Evolutionary conservation across 2,113 vertebrate genomes (phyloP), one percentile per base, ranked within the genome.

Genomic region (Rhodinocichla rosea): DNA sequence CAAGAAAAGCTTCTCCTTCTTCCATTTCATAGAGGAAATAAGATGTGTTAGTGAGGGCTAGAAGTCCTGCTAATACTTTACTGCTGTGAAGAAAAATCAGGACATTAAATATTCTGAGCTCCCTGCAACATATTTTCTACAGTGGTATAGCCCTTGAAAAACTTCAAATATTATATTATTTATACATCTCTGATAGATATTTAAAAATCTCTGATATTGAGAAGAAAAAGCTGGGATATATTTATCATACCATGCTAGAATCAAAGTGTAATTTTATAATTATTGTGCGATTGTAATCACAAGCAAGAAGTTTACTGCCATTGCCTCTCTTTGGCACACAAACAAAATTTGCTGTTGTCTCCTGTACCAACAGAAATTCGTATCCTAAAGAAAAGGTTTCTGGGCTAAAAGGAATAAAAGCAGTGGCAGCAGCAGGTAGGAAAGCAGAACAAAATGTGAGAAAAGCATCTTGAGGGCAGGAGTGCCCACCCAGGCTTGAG

Each of bases 231-330:
- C 53, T 40, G 73, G 68, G 90, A 69, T 28, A 5, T 49, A 67
- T 76, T 94, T 92, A 81, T 90, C 64, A 56, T 39, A 90, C 42
- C 55, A 28, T 0, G 0, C 69, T 84, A 78, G 52, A 75, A 93
- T 75, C 44, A 87, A 92, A 83, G 63, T 52, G 16, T 64, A 45
- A 82, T 89, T 90, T 44, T 73, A 71, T 55, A 92, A 88, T 94
- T 92, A 90, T 47, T 49, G 37, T 52, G 45, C 79, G 83, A 76
- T 28, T 59, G 79, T 73, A 83, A 94, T 85, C 15, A 3, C 35
- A 67, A 79, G 57, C 49, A 79, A 92, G 52, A 28, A 87, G 91
- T 87, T 95, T 93, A 47, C 90, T 89, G 80, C 60, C 83, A 87
- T 33, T 65, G 68, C 89, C 87, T 89, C 23, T 1, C 16, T 63